Base-by-base conservation (phyloP, 2,888 invertebrate genomes). In the Sminthurinus aureus region DNA sequence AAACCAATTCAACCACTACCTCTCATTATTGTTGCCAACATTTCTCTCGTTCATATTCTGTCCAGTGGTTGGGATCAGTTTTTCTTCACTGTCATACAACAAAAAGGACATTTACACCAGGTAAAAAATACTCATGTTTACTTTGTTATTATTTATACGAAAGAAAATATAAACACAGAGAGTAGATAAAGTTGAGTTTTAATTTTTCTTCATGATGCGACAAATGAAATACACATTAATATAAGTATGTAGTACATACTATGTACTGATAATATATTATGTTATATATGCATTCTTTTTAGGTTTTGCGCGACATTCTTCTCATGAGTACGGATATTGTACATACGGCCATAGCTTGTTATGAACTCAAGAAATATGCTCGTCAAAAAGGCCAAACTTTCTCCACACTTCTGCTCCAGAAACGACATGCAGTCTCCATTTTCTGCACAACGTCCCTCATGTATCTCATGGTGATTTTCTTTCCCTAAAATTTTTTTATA, bases 261-360 rank as follows among this genome's bases (percentile, higher is more conserved):
- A 51, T 24, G 15, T 20, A n/a, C 71, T 71, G 15, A n/a, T n/a
- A n/a, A n/a, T n/a, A n/a, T n/a, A n/a, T n/a, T n/a, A n/a, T n/a
- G n/a, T n/a, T n/a, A n/a, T n/a, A n/a, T n/a, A n/a, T n/a, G n/a
- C n/a, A n/a, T n/a, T n/a, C n/a, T n/a, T n/a, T 87, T 69, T 89
- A 92, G 92, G 91, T 93, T 79, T 91, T 94, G 79, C 91, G 94
- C 15, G 94, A 94, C 90, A 90, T 94, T 86, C 93, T 93, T 58
- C 93, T 94, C 88, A 94, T 94, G 94, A 91, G 93, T 83, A 93
- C 94, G 50, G 94, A 94, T 89, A 90, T 93, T 75, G 90, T 94
- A 64, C 93, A 94, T 89, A 91, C 94, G 50, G 87, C 92, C 22
- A 90, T 94, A 85, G 93, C 94, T 0, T 69, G 90, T 4, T 89